Evolutionary conservation across 2,113 vertebrate genomes (phyloP), one percentile per base, ranked within the genome.

Genomic region (Syngnathus typhle): DNA sequence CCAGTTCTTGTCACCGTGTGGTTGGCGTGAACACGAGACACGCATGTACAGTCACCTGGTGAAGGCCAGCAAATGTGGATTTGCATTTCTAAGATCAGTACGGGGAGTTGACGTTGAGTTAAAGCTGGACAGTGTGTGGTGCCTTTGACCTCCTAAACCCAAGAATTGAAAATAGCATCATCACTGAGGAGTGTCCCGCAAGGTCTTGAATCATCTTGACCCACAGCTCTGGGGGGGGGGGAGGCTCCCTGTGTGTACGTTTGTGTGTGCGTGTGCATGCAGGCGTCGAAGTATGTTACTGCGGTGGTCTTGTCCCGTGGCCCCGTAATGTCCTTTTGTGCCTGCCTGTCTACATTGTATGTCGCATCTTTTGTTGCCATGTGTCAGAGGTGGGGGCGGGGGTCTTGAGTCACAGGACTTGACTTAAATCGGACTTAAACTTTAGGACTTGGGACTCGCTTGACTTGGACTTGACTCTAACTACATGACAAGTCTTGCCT

Each of bases 291-390:
- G 27, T 32, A 32, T 70, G 68, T 76, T 62, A 52, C 47, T 62
- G 76, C 62, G 62, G 72, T 77, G 61, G 78, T 74, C 73, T 49
- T 47, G 60, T 74, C 60, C 23, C 65, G 75, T 76, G 81, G 62
- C 67, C 68, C 74, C 68, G 78, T 72, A 58, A 78, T 85, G 85
- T 89, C 82, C 75, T 81, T 38, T 43, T 83, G 85, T 85, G 71
- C 76, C 27, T 71, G 74, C 73, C 82, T 83, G 81, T 86, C 85
- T 87, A 75, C 81, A 82, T 58, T 85, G 78, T 62, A 62, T 84
- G 86, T 88, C 67, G n/a, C 83, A 74, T 88, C 79, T 82, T 74
- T 85, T 49, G 81, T 87, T 68, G 72, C 80, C 85, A 71, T 82
- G 72, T 27, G 55, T 58, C 55, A 58, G 55, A 58, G 55, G 55